These are phyloP conservation scores for Eristalis tenax DNA, from an alignment of 2,888 invertebrate species.

Conservation along the genomic window DNA sequence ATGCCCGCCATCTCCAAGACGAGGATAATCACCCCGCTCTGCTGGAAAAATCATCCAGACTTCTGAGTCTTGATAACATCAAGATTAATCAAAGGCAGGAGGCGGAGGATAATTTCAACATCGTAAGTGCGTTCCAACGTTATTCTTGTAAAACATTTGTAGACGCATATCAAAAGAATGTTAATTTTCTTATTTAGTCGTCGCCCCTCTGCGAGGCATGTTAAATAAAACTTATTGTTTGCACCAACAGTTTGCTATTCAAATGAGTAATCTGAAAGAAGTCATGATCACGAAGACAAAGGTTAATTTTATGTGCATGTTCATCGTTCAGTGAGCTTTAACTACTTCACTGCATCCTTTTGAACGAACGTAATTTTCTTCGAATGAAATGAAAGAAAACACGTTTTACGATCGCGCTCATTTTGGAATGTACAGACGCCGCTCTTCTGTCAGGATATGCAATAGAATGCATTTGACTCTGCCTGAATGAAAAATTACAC, in stretches of 20 bases:
- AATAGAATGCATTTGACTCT: no score
- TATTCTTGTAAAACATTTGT: neutral
- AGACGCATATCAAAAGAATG: neutral
- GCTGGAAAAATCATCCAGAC: conserved; percentile 24
- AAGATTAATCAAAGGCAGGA: conserved; percentile 40
- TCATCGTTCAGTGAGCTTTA: neutral
- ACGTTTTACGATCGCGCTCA: no score
- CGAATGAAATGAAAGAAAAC: no score
- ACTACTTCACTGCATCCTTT: neutral
- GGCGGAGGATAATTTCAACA: conserved; percentile 25
- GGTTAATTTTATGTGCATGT: neutral
- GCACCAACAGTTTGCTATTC: neutral
- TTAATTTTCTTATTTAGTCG: neutral
- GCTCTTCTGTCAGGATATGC: no score
- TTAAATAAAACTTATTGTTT: neutral
- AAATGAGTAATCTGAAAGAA: neutral
- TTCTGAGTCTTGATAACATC: conserved; percentile 20
- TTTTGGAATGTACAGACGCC: no score
- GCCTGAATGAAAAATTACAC: no score
- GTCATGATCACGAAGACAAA: neutral
- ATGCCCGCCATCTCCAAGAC: conserved; percentile 12
- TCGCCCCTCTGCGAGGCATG: neutral
- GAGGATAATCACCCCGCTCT: conserved; percentile 24
- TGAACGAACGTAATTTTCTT: neutral
- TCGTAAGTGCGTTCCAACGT: conserved; percentile 52